Evolutionary conservation across 2,797 vertebrate genomes (phyloP), one percentile per base, ranked within the genome.

Genomic region (Tauraco hartlaubi): DNA sequence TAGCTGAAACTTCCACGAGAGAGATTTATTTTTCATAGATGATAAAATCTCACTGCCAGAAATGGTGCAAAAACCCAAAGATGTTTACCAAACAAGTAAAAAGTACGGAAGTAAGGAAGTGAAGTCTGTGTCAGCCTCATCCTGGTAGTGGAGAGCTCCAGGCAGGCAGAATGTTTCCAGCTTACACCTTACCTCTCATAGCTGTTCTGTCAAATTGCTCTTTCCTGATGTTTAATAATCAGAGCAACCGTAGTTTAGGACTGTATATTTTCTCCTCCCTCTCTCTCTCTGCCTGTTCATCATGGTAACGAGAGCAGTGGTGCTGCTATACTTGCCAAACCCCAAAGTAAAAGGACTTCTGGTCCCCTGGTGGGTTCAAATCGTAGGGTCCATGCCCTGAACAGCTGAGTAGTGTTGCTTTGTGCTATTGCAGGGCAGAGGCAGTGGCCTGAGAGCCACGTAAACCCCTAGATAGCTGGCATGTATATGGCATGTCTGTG

Each of bases 361-460:
- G 19, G 12, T 76, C 20, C 29, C 22, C 41, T 61, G 20, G 8
- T 12, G 51, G 33, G 54, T 28, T 84, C 8, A 41, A 11, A 29
- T 33, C 12, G 0, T 3, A 17, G n/a, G 8, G 12, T 18, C 18
- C 0, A 0, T 69, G 39, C 25, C 46, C 16, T 14, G 25, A 44
- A 23, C 7, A 12, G 9, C 26, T 35, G 22, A 11, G 18, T 9
- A 17, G 5, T 5, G 12, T 37, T 61, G 49, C 51, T 31, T 17
- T 19, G 41, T n/a, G 43, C 25, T 78, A 28, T 22, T 64, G 58
- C 28, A 49, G 33, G 25, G 26, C n/a, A 63, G 51, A 5, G 26
- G 12, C 3, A 0, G 1, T 35, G 46, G 17, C 41, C 35, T 88
- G 71, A 48, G 43, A 85, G 39, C 37, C 66, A 2, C 3, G 6